Base-by-base conservation (phyloP, 1,140 invertebrate genomes). In the Philotrypesis tridentata region DNA sequence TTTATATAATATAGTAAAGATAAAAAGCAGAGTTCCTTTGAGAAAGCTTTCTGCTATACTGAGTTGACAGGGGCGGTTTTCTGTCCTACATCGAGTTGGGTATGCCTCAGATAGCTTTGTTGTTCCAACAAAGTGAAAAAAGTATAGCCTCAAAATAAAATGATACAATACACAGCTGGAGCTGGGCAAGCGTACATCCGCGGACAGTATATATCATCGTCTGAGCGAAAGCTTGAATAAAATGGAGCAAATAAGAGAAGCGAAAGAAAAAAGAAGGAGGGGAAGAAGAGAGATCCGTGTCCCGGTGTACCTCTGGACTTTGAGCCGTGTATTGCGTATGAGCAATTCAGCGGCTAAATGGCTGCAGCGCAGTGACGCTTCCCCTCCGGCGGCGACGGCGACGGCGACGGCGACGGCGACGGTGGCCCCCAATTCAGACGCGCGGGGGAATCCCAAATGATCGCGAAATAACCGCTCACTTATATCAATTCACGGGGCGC, bases 391-490 rank as follows among this genome's bases (percentile, higher is more conserved):
- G 84, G 33, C 65, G 67, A 31, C 27, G 23, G 40, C 11, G 25
- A 40, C 43, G n/a, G n/a, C n/a, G n/a, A n/a, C n/a, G n/a, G n/a
- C 85, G 60, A 85, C 80, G 84, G 33, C 65, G 67, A 31, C 27
- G 23, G 40, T 25, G 25, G 37, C 43, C 40, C 43, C 14, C 48
- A n/a, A 31, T 74, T 60, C 43, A 74, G 43, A 2, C 11, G 48
- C 31, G 17, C 83, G 60, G 83, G 85, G 81, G 87, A 90, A 90
- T 89, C 85, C 86, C 87, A 90, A 92, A 91, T 89, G 90, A 92
- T 91, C 89, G 90, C 87, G 90, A 91, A 91, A 91, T 92, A 92
- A 92, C 90, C 90, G 89, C 90, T 92, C 91, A 91, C 91, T 92
- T 91, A 91, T 90, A 91, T 90, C 90, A 91, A 91, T 91, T 92